Conservation (phyloP, 2,888 invertebrate genomes). For the Aradus depressus region DNA sequence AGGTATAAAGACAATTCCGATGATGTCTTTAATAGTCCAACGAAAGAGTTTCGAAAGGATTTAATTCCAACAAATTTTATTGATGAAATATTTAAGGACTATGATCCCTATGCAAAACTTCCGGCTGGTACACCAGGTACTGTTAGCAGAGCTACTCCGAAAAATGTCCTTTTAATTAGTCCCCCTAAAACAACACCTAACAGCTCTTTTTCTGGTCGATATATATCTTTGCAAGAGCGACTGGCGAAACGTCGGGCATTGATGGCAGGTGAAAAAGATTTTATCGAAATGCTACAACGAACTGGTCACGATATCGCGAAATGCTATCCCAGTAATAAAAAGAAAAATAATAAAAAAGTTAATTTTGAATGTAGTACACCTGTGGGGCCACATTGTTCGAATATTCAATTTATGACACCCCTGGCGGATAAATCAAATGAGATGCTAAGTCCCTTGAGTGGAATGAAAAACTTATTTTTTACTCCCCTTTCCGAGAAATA, state of each 20-base stretch:
- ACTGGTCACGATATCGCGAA: too few relatives aligned
- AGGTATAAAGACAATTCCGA: constrained; percentile 4
- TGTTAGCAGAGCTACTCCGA: not conserved
- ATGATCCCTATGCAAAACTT: constrained; percentile 8
- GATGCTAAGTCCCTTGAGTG: constrained; percentile 10
- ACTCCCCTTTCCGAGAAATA: too few relatives aligned
- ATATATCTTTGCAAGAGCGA: constrained; percentile 1
- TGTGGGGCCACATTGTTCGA: too few relatives aligned
- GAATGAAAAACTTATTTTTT: too few relatives aligned
- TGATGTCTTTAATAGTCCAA: constrained; percentile 5
- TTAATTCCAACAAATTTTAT: not conserved
- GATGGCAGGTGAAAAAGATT: constrained; percentile 6
- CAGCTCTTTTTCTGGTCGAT: not conserved
- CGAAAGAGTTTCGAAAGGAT: not conserved
- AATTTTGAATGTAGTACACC: constrained; percentile 17
- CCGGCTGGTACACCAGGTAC: constrained; percentile 5
- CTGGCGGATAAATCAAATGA: not conserved
- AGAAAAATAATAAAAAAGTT: constrained; percentile 1
- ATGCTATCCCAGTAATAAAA: not conserved
- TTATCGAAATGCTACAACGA: too few relatives aligned
- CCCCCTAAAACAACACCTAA: constrained; percentile 7
- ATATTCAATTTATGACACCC: too few relatives aligned
- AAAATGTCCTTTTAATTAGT: not conserved
- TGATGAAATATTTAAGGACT: constrained; percentile 5
- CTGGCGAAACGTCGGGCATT: not conserved